Evolutionary conservation across 2,113 vertebrate species (phyloP), one percentile per base, ranked within the genome.

Genomic region (Sander vitreus): DNA sequence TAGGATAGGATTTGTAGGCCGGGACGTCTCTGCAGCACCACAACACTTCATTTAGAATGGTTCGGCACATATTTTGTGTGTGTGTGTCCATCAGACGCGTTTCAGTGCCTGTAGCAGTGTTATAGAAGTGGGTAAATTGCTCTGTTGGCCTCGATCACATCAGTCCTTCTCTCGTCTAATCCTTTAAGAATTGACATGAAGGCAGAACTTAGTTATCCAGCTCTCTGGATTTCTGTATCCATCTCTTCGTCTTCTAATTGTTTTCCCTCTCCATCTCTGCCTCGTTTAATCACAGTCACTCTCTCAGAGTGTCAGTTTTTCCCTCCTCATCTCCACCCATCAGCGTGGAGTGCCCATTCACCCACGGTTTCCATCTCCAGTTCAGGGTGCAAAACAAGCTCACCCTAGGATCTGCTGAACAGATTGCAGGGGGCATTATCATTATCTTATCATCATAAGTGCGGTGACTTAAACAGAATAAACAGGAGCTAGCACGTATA

Each of bases 341-440:
- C 78, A 33, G 54, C 14, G 2, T 43, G 39, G 39, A 60, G 36
- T 71, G 63, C 79, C 39, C 51, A 27, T 53, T 80, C 73, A 84
- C 51, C 30, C 53, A 12, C 47, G 18, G 62, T 72, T 65, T 76
- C 47, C n/a, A 25, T 43, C 33, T 71, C 19, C 19, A 33, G 45
- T 21, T 25, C 45, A 33, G 15, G 54, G 65, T 73, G 68, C 66
- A 63, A 69, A 84, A 78, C 27, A 3, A 64, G 23, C 45, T 64
- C 80, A 71, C 36, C 58, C 47, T 0, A 3, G 57, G 63, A 55
- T 59, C 57, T 59, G 74, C 39, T 39, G 14, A 50, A 47, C 65
- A 81, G 82, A 84, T 81, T 88, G 71, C 58, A 63, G 75, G 51
- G 62, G 82, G 79, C 62, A 36, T 78, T 73, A 74, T 59, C 55